phyloP scores from a whole-genome alignment of 2,113 vertebrate species.

The Silurus asotus region DNA sequence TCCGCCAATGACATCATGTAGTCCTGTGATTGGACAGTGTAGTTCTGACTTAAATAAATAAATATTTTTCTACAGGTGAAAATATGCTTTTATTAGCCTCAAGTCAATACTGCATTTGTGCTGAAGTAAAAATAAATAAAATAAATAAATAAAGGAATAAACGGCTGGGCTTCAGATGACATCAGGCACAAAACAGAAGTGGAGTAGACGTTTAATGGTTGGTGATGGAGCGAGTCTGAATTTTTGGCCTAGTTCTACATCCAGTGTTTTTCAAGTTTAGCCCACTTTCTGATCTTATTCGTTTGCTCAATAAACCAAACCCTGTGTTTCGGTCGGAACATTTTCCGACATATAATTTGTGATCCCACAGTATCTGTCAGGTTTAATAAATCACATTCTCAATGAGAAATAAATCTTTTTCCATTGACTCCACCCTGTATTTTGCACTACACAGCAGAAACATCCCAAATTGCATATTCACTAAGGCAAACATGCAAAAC shows the following conservation, averaged over 20 bases:
- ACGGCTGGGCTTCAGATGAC: background rate
- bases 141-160: background rate
- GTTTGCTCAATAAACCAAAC: background rate
- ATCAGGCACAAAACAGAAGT: conserved; percentile 2
- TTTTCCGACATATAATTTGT: conserved; percentile 7
- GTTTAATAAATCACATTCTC: conserved; percentile 9
- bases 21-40: background rate
- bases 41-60: background rate
- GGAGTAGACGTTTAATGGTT: conserved; percentile 43
- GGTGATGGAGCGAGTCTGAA: conserved; percentile 14
- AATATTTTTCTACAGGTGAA: conserved; percentile 4
- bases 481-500: background rate
- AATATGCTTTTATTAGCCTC: conserved; percentile 27
- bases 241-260: background rate
- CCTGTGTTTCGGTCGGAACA: background rate
- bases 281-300: background rate
- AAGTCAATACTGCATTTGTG: conserved; percentile 24
- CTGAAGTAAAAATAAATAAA: conserved; percentile 26
- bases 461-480: background rate
- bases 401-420: background rate
- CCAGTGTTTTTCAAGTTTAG: background rate
- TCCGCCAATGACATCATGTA: background rate
- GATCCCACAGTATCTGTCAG: conserved; percentile 13
- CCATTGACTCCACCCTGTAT: background rate
- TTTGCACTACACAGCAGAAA: conserved; percentile 20